Base-by-base conservation (phyloP, 1,140 invertebrate species). In the Cataglyphis hispanica region DNA sequence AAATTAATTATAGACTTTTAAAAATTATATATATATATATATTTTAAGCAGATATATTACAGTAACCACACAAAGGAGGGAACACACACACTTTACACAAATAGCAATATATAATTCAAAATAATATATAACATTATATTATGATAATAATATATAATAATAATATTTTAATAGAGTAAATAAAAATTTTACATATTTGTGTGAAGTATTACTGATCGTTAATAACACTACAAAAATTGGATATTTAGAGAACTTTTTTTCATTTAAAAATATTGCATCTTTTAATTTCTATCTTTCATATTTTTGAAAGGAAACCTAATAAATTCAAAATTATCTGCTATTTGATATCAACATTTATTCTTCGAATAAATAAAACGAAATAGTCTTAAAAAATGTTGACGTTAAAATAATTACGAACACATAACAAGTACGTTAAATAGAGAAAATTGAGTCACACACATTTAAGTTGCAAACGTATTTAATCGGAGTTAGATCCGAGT, bases 401-500 rank as follows among this genome's bases (percentile, higher is more conserved):
- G 7, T 27, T 63, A 63, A 77, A 64, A 64, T 37, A 43, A 27
- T 67, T 69, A 13, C n/a, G 0, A 46, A 34, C 19, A 19, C 50
- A 58, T 50, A 25, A 4, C 8, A 37, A 78, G 61, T 22, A 80
- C 37, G 31, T 80, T 69, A 80, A 69, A 69, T 67, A 56, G 31
- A 80, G 37, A 31, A 53, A 43, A 13, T 80, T 53, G 34, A 69
- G 31, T 63, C 37, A 25, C 43, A 31, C 31, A 31, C 31, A 31
- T 31, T 67, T 53, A 50, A 53, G 46, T 69, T 56, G 31, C 63
- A 37, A 67, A 78, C 27, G 22, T 31, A 80, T 80, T 80, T 80
- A 80, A 80, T 69, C 63, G 46, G 63, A 80, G 63, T 80, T 80
- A 37, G 63, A 80, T 67, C 53, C 22, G 61, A 7, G 76, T 25